A percentile compares a stretch with the other conserved stretches of the same genome.
These are phyloP conservation scores for Spisula subtruncata DNA, from an alignment of 2,888 invertebrate species.

Conservation along the genomic window DNA sequence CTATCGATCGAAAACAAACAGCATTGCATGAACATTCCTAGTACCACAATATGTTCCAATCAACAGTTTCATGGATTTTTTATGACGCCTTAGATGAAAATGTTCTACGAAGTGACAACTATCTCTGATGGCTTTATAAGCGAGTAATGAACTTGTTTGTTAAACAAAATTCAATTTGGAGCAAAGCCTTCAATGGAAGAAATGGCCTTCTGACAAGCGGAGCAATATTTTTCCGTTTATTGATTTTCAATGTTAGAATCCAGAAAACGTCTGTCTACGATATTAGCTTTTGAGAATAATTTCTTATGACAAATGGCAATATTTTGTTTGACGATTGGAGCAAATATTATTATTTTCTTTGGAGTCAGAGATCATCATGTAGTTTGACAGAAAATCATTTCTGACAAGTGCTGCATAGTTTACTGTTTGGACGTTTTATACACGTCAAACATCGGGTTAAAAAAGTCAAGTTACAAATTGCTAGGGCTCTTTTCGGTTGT, in stretches of 20 bases:
- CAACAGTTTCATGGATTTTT: not conserved
- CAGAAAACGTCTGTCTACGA: not conserved
- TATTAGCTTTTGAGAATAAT: not conserved
- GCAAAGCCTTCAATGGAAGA: not conserved
- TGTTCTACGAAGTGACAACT: not conserved
- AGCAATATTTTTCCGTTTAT: not conserved
- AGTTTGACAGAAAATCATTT: too few relatives aligned
- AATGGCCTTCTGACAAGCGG: not conserved
- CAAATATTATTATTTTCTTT: not conserved
- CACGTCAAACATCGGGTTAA: too few relatives aligned
- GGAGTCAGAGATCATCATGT: too few relatives aligned
- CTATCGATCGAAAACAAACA: too few relatives aligned
- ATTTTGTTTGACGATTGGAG: not conserved
- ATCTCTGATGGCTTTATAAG: not conserved
- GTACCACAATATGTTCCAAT: too few relatives aligned
- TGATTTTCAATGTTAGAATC: not conserved
- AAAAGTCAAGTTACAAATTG: too few relatives aligned
- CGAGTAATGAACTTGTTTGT: not conserved
- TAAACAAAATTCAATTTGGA: not conserved
- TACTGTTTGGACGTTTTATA: too few relatives aligned
- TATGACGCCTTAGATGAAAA: not conserved
- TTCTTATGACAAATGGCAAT: not conserved
- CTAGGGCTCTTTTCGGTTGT: too few relatives aligned
- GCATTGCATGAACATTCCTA: too few relatives aligned
- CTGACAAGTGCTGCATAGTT: too few relatives aligned